These are phyloP conservation scores for Atherinosoma microstoma DNA, from an alignment of 2,797 vertebrate genomes.

Conservation along the genomic window DNA sequence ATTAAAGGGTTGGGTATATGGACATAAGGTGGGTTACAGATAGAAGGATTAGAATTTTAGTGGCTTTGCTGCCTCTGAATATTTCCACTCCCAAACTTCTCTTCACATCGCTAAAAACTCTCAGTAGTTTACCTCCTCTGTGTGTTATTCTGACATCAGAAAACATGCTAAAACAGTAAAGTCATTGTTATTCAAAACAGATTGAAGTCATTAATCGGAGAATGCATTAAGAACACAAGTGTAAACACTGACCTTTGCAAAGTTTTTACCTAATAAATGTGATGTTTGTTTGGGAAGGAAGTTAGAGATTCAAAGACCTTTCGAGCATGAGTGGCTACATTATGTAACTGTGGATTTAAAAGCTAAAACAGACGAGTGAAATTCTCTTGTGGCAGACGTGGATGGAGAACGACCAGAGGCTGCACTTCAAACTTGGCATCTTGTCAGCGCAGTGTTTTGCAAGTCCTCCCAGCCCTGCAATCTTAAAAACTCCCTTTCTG, in stretches of 20 bases:
- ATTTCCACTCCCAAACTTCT: constrained; percentile 46
- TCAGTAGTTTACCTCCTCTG: constrained; percentile 20
- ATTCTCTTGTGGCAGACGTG: constrained; percentile 61
- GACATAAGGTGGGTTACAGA: constrained; percentile 1
- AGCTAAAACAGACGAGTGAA: constrained; percentile 63
- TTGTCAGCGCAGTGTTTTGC: constrained; percentile 21
- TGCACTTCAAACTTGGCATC: constrained; percentile 62
- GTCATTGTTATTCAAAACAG: constrained; percentile 34
- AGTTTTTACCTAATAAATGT: constrained; percentile 34
- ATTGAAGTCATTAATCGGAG: constrained; percentile 34
- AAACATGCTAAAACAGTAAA: constrained; percentile 21
- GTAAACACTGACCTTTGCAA: constrained; percentile 28
- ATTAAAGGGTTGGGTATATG: background rate
- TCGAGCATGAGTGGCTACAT: constrained; percentile 32
- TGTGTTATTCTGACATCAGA: constrained; percentile 41
- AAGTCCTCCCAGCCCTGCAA: constrained; percentile 24
- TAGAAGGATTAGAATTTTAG: constrained; percentile 31
- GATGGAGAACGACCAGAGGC: constrained; percentile 59
- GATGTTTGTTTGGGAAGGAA: constrained; percentile 46
- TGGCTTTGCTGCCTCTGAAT: constrained; percentile 31
- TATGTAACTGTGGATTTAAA: constrained; percentile 63
- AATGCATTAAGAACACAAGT: background rate
- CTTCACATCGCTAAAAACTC: constrained; percentile 10
- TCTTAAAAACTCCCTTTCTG: constrained; percentile 29
- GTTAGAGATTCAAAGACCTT: constrained; percentile 39